phyloP scores from a whole-genome alignment of 2,113 vertebrate genomes.

The Protobothrops mucrosquamatus region DNA sequence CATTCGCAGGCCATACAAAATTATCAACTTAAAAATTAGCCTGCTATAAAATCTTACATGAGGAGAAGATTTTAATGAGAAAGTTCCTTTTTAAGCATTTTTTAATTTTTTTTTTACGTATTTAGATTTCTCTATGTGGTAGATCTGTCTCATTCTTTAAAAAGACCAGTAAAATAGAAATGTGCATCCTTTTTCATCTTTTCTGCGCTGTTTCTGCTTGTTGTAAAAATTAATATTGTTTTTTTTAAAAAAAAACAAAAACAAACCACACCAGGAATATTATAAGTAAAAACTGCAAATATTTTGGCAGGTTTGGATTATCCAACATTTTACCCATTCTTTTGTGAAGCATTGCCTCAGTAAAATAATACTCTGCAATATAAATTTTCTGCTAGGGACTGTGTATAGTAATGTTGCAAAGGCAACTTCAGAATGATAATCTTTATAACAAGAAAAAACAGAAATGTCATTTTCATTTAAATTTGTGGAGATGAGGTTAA shows the following conservation, averaged over 20 bases:
- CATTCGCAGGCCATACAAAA: neutral
- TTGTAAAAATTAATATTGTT: neutral
- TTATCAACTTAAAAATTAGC: neutral
- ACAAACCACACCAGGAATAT: neutral
- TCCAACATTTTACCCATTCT: neutral
- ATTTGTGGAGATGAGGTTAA: neutral
- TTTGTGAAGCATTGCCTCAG: neutral
- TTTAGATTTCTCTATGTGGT: neutral
- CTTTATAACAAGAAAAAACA: constrained; percentile 3
- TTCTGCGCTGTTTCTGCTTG: neutral
- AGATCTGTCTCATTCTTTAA: neutral
- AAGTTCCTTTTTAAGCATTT: neutral
- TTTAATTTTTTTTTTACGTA: neutral
- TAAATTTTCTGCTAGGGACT: neutral
- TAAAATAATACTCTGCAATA: neutral
- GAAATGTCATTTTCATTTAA: constrained; percentile 15
- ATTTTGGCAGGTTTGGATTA: neutral
- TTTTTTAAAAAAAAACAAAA: neutral
- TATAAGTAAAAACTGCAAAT: neutral
- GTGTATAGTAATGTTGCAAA: neutral
- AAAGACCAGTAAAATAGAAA: neutral
- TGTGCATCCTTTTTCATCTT: neutral
- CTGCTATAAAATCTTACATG: neutral
- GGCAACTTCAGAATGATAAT: neutral
- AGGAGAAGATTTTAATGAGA: neutral